Evolutionary conservation across 2,888 invertebrate genomes (phyloP).

Genomic region (Lamproptera curius): DNA sequence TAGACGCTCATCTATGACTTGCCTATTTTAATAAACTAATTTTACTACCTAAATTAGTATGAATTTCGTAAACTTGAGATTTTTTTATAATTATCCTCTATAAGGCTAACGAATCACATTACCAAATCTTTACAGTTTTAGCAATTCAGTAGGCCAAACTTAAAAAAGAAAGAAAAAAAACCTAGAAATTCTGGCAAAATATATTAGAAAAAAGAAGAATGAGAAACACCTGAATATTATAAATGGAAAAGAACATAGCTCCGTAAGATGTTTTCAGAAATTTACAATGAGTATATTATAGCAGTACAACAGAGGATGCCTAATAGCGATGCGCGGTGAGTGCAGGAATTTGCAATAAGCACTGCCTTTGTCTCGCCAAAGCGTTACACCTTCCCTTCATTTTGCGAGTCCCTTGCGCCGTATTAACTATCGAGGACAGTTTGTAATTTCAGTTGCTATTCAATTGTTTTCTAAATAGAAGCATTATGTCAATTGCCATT

Average conservation of each 20-base stretch:
- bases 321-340: conserved; percentile 64
- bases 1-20: conserved; percentile 48
- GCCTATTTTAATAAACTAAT: too few species aligned
- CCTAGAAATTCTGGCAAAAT: too few species aligned
- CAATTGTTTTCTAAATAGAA: too few species aligned
- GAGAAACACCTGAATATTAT: not conserved
- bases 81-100: too few species aligned
- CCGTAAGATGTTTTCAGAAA: conserved; percentile 7
- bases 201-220: not conserved
- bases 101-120: too few species aligned
- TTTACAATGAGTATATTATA: conserved; percentile 34
- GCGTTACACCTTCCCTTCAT: conserved; percentile 48
- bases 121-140: too few species aligned
- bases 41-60: too few species aligned
- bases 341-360: conserved; percentile 73
- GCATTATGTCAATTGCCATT: too few species aligned
- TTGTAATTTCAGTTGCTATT: conserved; percentile 34
- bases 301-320: conserved; percentile 52
- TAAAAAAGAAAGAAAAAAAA: too few species aligned
- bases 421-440: conserved; percentile 50
- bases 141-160: too few species aligned
- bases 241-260: conserved; percentile 2
- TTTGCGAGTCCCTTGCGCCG: conserved; percentile 66
- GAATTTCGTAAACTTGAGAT: too few species aligned
- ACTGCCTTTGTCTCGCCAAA: conserved; percentile 60